Conservation (phyloP, 2,888 invertebrate genomes). For the Acleris sparsana region DNA sequence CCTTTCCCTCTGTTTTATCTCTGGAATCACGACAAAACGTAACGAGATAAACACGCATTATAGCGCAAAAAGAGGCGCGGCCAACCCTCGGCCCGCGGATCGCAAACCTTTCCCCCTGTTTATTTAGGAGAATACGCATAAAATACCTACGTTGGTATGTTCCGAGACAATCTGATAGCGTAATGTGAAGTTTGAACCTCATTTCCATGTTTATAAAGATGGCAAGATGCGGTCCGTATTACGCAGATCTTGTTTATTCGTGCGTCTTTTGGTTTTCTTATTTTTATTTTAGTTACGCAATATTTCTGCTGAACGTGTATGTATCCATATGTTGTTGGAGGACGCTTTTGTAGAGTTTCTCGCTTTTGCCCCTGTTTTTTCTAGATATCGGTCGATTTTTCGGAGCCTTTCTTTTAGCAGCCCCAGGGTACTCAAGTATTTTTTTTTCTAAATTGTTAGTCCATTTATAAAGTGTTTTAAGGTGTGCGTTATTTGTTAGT, state of each 20-base stretch:
- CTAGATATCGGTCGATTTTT: no score
- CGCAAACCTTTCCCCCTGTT: constrained; percentile 42
- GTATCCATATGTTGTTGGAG: no score
- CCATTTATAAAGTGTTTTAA: no score
- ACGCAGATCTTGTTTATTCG: constrained; percentile 29
- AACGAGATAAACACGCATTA: constrained; percentile 56
- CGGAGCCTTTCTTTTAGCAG: no score
- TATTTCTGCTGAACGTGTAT: background rate
- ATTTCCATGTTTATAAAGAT: constrained; percentile 37
- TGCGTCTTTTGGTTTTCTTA: constrained; percentile 28
- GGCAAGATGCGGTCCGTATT: constrained; percentile 32
- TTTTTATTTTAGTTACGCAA: constrained; percentile 27
- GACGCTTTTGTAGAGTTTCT: no score
- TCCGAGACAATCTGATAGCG: constrained; percentile 37
- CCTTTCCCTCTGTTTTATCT: constrained; percentile 41
- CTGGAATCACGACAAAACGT: constrained; percentile 48
- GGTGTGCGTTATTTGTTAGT: no score
- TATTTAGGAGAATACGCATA: constrained; percentile 41
- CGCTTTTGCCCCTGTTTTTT: no score
- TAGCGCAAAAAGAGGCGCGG: constrained; percentile 39
- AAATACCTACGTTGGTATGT: constrained; percentile 39
- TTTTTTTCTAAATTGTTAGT: no score
- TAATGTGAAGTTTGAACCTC: constrained; percentile 38
- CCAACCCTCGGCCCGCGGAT: constrained; percentile 33
- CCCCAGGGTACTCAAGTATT: no score